Evolutionary conservation across 2,888 invertebrate species (phyloP).

Genomic region (Heteromurus nitidus): DNA sequence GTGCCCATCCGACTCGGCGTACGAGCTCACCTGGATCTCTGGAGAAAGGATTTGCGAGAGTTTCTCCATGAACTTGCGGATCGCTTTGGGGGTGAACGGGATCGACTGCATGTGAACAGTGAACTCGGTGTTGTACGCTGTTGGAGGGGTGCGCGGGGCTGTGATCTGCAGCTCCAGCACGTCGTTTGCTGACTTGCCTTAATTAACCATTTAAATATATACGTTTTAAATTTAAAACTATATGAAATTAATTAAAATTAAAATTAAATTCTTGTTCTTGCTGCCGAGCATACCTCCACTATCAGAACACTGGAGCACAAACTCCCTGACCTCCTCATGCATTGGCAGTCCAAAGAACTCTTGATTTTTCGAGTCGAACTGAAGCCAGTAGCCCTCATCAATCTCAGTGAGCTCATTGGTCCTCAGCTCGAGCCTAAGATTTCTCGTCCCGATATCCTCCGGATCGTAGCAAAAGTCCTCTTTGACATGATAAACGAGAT

Average conservation of each 20-base stretch:
- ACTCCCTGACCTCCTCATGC: conserved; percentile 75
- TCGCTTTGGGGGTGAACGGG: conserved; percentile 82
- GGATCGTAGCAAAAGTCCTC: conserved; percentile 93
- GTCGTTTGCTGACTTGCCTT: conserved; percentile 82
- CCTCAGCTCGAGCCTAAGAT: conserved; percentile 84
- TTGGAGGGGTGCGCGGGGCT: conserved; percentile 1
- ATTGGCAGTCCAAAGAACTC: conserved; percentile 92
- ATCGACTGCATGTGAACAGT: conserved; percentile 87
- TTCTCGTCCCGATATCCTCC: conserved; percentile 86
- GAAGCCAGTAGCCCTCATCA: conserved; percentile 86
- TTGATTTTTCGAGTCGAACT: conserved; percentile 90
- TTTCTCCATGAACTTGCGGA: conserved; percentile 88
- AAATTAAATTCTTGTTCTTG: neutral
- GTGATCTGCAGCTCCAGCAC: conserved; percentile 79
- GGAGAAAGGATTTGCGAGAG: conserved; percentile 86
- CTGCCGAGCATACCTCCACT: too few relatives aligned
- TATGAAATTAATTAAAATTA: conserved; percentile 3
- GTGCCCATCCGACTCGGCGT: conserved; percentile 33
- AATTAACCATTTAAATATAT: neutral
- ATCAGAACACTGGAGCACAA: conserved; percentile 54
- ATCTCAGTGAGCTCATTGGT: conserved; percentile 84
- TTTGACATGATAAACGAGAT: conserved; percentile 82
- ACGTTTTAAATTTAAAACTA: too few relatives aligned
- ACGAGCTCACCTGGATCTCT: conserved; percentile 75
- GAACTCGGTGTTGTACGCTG: conserved; percentile 84